Evolutionary conservation across 2,888 invertebrate genomes (phyloP).

Genomic region (Galerucella pusilla): DNA sequence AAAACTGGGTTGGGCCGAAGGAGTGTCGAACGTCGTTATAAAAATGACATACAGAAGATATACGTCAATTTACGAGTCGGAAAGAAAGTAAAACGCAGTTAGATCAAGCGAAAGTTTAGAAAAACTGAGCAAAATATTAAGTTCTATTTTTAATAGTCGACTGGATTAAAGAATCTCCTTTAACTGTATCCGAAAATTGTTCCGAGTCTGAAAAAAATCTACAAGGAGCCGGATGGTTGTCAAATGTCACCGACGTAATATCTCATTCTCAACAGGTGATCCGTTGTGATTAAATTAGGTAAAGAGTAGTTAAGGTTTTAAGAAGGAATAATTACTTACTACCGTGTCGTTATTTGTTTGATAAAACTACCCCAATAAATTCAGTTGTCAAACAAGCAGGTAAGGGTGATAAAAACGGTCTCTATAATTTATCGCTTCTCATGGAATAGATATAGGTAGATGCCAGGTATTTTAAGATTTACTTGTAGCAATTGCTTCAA

Average conservation of each 20-base stretch:
- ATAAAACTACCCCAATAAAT: slow-evolving; percentile 27
- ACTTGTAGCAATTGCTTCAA: too few relatives aligned
- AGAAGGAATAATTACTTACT: slow-evolving; percentile 30
- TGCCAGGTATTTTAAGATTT: not conserved
- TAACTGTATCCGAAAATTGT: too few relatives aligned
- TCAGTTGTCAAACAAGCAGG: slow-evolving; percentile 15
- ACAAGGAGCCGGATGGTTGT: slow-evolving; percentile 8
- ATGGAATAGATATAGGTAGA: not conserved
- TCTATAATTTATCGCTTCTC: not conserved
- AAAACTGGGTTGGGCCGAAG: slow-evolving; percentile 18
- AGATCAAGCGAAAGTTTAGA: not conserved
- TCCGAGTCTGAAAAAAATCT: not conserved
- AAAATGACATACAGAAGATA: slow-evolving; percentile 17
- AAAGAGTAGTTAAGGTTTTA: slow-evolving; percentile 25
- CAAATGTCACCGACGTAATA: slow-evolving; percentile 29
- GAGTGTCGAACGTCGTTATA: slow-evolving; percentile 17
- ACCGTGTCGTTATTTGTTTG: slow-evolving; percentile 33
- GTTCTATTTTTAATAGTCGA: not conserved
- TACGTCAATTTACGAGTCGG: slow-evolving; percentile 11
- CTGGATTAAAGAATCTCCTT: too few relatives aligned
- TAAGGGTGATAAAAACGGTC: not conserved
- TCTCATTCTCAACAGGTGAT: slow-evolving; percentile 36
- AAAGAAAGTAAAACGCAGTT: slow-evolving; percentile 7
- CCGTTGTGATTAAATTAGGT: slow-evolving; percentile 30
- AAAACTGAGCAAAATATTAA: not conserved